These are phyloP conservation scores for Lepidurus packardi DNA, from an alignment of 1,140 invertebrate genomes.

Conservation along the genomic window DNA sequence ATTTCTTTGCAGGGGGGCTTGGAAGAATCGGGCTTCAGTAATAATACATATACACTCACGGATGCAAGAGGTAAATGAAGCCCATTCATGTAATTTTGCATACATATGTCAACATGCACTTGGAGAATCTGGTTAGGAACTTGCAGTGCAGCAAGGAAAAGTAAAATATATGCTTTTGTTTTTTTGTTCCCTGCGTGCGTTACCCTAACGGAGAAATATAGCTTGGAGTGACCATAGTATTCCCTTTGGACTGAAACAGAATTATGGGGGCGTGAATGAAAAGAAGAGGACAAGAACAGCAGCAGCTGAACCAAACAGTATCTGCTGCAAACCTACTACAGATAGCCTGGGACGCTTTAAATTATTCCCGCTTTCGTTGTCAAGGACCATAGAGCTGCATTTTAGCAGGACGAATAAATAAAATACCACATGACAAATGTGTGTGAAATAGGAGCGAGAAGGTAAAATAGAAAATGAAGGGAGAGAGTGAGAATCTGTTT, in stretches of 20 bases:
- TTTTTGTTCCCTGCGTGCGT: neutral
- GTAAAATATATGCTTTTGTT: neutral
- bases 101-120: neutral
- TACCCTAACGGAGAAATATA: neutral
- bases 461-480: neutral
- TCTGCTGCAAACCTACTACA: neutral
- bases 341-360: neutral
- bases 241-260: neutral
- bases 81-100: neutral
- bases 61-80: neutral
- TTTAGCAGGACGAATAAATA: neutral
- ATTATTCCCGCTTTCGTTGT: neutral
- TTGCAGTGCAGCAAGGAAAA: no score
- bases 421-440: neutral
- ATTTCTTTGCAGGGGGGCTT: neutral
- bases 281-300: neutral
- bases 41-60: neutral
- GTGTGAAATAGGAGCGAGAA: neutral
- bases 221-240: neutral
- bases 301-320: conserved; percentile 4
- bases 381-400: neutral
- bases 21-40: neutral
- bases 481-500: neutral
- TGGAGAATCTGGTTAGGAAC: no score
- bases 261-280: neutral